Evolutionary conservation across 37 sponge, comb jelly and placozoan genomes (phyloP).

Genomic region (Chondrilla cf. caribensis): DNA sequence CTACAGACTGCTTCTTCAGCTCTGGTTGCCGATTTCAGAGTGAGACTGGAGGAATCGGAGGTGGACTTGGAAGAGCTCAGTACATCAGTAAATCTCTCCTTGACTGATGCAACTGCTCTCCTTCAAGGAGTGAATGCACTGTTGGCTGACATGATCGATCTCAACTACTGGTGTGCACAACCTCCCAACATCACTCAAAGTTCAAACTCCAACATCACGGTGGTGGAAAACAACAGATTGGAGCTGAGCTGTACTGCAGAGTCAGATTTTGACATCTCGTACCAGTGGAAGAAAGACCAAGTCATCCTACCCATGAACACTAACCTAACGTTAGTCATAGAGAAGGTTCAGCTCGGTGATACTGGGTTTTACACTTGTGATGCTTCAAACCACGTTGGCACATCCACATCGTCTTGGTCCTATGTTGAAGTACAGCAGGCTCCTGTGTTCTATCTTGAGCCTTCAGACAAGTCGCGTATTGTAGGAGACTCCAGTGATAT

Average conservation of each 20-base stretch:
- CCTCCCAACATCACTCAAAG: slow-evolving; percentile 11
- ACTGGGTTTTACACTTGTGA: slow-evolving; percentile 12
- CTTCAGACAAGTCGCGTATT: background rate
- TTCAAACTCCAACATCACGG: slow-evolving; percentile 4
- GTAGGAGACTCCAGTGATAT: background rate
- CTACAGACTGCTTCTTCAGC: background rate
- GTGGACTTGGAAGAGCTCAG: slow-evolving; percentile 1
- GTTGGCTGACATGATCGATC: background rate
- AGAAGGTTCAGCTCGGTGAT: background rate
- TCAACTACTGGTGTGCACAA: slow-evolving; percentile 32
- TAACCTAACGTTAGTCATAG: background rate
- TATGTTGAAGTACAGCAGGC: slow-evolving; percentile 9
- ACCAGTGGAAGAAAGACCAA: slow-evolving; percentile 21
- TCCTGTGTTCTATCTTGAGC: slow-evolving; percentile 17
- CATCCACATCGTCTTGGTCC: background rate
- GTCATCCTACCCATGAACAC: background rate
- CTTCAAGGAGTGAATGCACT: background rate
- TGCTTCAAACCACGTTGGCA: slow-evolving; percentile 4
- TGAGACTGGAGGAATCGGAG: slow-evolving; percentile 3
- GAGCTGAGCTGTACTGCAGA: slow-evolving; percentile 3
- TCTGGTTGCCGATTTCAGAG: background rate
- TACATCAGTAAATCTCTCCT: background rate
- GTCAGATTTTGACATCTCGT: slow-evolving; percentile 7
- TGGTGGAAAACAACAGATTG: background rate
- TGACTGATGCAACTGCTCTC: background rate